These are phyloP conservation scores for Ptychochromis oligacanthus DNA, from an alignment of 2,113 vertebrate genomes.

Conservation along the genomic window DNA sequence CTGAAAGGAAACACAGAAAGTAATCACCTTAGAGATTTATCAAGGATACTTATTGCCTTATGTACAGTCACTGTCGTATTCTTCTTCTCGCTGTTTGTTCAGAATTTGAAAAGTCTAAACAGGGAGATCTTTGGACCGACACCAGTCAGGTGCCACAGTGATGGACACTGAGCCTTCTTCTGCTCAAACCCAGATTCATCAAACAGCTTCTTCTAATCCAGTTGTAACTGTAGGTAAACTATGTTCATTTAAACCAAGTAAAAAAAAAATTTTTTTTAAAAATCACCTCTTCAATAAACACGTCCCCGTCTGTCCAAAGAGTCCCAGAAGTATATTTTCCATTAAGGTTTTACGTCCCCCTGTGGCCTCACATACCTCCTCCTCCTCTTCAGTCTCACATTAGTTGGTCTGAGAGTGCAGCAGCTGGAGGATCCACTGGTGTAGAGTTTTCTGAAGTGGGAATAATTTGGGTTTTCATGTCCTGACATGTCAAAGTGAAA, in stretches of 20 bases:
- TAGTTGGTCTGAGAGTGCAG: neutral
- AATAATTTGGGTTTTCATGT: neutral
- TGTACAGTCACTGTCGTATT: neutral
- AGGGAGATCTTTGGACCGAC: neutral
- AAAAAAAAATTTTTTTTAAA: no score
- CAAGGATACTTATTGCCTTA: fast-evolving
- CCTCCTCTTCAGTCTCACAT: no score
- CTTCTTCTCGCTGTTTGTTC: neutral
- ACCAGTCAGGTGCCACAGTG: neutral
- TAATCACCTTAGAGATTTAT: fast-evolving
- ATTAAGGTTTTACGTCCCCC: neutral
- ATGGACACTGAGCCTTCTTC: neutral
- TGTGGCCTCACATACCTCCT: fast-evolving
- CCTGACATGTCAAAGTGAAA: neutral
- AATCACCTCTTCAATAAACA: neutral
- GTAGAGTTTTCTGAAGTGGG: no score
- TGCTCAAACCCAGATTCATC: neutral
- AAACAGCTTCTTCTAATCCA: neutral
- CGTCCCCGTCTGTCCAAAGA: neutral
- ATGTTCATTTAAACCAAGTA: neutral
- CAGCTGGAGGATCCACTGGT: neutral
- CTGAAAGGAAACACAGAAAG: neutral
- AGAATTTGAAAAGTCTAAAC: neutral
- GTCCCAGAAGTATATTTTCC: neutral
- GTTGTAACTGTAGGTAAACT: neutral